Conservation (phyloP, 2,797 vertebrate species). For the Tadarida brasiliensis region DNA sequence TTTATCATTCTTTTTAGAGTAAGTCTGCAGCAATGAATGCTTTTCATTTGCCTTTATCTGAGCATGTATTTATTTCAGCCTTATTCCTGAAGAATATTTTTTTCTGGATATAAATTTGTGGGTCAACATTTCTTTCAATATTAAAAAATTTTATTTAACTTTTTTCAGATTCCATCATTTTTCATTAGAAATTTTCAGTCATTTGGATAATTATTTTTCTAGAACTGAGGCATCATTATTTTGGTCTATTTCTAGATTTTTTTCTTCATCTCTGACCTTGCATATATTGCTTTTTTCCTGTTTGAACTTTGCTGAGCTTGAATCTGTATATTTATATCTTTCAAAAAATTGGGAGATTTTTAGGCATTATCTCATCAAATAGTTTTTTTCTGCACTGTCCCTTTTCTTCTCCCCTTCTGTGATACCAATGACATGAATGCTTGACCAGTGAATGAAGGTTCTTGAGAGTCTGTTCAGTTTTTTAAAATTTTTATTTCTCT, state of each 20-base stretch:
- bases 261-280: not conserved
- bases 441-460: not conserved
- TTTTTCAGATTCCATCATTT: not conserved
- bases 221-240: not conserved
- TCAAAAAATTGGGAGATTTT: not conserved
- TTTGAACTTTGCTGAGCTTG: not conserved
- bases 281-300: not conserved
- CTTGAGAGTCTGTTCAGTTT: not conserved
- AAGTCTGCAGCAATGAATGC: not conserved
- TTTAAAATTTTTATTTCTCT: not conserved
- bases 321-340: not conserved
- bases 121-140: not conserved
- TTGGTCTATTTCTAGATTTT: not conserved
- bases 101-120: not conserved
- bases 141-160: not conserved
- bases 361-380: not conserved
- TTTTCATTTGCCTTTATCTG: not conserved
- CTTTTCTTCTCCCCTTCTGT: not conserved
- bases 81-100: not conserved
- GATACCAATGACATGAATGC: not conserved
- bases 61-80: not conserved
- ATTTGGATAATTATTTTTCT: not conserved
- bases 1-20: not conserved
- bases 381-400: not conserved
- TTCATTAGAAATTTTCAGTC: not conserved